Percentiles rank a stretch among this genome's conserved stretches.
These are phyloP conservation scores for Pycnomerus fuliginosus DNA, from an alignment of 2,888 invertebrate genomes.

Conservation along the genomic window DNA sequence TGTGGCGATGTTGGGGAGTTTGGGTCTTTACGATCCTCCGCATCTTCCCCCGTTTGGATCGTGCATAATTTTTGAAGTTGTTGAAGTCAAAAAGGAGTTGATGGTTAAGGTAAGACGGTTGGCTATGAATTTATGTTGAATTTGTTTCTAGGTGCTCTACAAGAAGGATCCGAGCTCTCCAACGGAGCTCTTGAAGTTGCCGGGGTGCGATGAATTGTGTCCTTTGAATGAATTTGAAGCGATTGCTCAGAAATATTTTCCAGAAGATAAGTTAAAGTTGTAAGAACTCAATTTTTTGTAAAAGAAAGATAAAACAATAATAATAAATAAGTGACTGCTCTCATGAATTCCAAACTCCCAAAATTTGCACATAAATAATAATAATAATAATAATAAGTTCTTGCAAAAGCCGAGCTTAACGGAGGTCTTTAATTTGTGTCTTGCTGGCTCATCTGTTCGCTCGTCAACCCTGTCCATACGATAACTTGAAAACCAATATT, in stretches of 20 bases:
- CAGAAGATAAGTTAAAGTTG: too few species aligned
- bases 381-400: too few species aligned
- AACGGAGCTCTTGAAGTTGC: slow-evolving; percentile 31
- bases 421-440: too few species aligned
- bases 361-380: too few species aligned
- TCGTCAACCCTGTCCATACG: too few species aligned
- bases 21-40: slow-evolving; percentile 50
- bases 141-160: slow-evolving; percentile 13
- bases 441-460: too few species aligned
- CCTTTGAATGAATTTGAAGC: slow-evolving; percentile 15
- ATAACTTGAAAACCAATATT: too few species aligned
- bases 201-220: slow-evolving; percentile 36
- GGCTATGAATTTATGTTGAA: slow-evolving; percentile 1
- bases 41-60: slow-evolving; percentile 43
- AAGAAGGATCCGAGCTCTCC: slow-evolving; percentile 6
- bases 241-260: slow-evolving; percentile 23
- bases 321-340: too few species aligned
- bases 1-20: slow-evolving; percentile 50
- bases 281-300: too few species aligned
- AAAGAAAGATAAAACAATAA: too few species aligned
- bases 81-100: slow-evolving; percentile 30
- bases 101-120: slow-evolving; percentile 42
- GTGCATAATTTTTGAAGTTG: slow-evolving; percentile 38
- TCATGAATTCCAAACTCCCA: too few species aligned
- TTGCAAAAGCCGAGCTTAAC: too few species aligned